Evolutionary conservation across 53 echinoderm and acorn worm genomes (phyloP).

Genomic region (Luidia sarsii): DNA sequence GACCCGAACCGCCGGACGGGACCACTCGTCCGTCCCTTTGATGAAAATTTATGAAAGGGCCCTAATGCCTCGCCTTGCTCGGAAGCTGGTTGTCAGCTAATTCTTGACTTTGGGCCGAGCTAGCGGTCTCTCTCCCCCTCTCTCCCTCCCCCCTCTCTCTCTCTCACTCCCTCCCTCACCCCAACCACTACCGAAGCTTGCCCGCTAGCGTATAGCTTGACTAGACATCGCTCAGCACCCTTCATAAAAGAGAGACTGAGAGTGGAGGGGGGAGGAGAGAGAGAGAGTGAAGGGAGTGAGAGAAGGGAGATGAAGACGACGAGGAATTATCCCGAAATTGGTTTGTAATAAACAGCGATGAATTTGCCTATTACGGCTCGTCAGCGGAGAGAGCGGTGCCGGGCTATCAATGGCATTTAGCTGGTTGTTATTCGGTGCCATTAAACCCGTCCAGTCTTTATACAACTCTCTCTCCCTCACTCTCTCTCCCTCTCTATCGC

Average conservation of each 20-base stretch:
- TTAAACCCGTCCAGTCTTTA: too few relatives aligned
- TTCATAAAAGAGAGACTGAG: too few relatives aligned
- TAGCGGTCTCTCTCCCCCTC: background rate
- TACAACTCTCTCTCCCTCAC: too few relatives aligned
- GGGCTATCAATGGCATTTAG: conserved; percentile 52
- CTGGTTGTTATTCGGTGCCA: conserved; percentile 32
- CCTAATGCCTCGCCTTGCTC: conserved; percentile 26
- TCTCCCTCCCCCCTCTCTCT: background rate
- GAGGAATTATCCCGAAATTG: conserved; percentile 39
- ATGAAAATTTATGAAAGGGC: conserved; percentile 46
- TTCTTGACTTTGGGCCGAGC: too few relatives aligned
- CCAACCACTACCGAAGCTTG: background rate
- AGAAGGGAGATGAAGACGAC: too few relatives aligned
- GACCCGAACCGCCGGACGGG: too few relatives aligned
- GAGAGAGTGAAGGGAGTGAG: too few relatives aligned
- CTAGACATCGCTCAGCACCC: conserved; percentile 45
- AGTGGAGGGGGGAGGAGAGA: too few relatives aligned
- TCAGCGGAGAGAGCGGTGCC: conserved; percentile 12
- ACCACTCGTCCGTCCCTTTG: conserved; percentile 22
- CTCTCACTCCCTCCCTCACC: background rate
- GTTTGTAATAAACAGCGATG: conserved; percentile 59
- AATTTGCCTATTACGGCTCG: conserved; percentile 49
- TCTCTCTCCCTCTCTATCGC: too few relatives aligned
- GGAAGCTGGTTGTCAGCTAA: too few relatives aligned
- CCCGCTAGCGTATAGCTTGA: background rate